phyloP scores from a whole-genome alignment of 2,797 vertebrate genomes.

The Macrochelys suwanniensis region DNA sequence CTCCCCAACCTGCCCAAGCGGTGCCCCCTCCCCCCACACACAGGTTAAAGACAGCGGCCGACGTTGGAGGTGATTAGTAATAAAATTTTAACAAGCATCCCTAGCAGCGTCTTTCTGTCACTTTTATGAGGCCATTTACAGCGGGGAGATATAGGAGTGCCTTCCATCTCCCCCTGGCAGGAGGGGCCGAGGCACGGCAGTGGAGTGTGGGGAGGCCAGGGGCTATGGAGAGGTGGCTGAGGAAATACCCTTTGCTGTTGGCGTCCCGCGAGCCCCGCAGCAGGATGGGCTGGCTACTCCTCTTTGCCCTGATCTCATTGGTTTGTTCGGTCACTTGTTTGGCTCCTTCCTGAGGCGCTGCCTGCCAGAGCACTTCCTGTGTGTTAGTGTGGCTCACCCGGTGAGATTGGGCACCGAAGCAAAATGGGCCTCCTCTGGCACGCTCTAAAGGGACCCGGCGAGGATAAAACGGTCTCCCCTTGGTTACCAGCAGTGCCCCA shows the following conservation, averaged over 20 bases:
- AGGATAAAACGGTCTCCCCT: not conserved
- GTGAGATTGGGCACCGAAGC: too few species aligned
- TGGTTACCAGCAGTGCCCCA: not conserved
- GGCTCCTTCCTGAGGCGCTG: not conserved
- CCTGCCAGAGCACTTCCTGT: not conserved
- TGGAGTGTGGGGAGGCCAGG: not conserved
- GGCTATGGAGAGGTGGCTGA: not conserved
- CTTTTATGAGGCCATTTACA: slow-evolving; percentile 96
- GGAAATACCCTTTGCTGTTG: not conserved
- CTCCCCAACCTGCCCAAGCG: slow-evolving; percentile 44
- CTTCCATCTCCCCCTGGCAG: slow-evolving; percentile 76
- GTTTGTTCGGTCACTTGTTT: not conserved
- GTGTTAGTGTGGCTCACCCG: not conserved
- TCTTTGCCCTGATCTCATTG: not conserved
- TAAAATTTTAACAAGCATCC: slow-evolving; percentile 98
- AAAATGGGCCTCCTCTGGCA: too few species aligned
- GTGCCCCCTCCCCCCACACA: slow-evolving; percentile 33
- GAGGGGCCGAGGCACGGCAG: slow-evolving; percentile 47
- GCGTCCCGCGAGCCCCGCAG: not conserved
- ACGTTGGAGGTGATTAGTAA: slow-evolving; percentile 94
- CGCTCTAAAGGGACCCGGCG: not conserved
- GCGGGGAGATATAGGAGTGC: slow-evolving; percentile 81
- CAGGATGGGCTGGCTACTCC: rapidly evolving
- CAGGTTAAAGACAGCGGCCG: slow-evolving; percentile 78
- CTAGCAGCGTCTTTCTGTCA: slow-evolving; percentile 96